Evolutionary conservation across 2,888 invertebrate species (phyloP).

Genomic region (Shargacucullia verbasci): DNA sequence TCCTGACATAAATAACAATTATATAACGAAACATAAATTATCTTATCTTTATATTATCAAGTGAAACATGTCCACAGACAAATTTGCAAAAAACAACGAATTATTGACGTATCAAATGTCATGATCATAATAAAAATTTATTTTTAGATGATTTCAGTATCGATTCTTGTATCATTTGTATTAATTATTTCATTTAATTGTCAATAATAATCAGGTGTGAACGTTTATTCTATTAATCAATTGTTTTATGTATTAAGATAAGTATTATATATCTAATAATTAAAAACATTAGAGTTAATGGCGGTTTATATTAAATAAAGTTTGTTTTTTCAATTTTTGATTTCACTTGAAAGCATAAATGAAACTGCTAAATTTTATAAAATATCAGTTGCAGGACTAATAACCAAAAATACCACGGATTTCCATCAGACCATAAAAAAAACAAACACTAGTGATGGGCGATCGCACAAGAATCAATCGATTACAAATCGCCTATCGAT

Average conservation of each 20-base stretch:
- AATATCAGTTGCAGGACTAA: too few species aligned
- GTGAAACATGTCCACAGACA: conserved; percentile 19
- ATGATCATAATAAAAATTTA: conserved; percentile 31
- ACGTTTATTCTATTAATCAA: conserved; percentile 16
- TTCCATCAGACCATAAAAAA: conserved; percentile 54
- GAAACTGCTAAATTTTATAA: too few species aligned
- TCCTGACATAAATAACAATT: conserved; percentile 20
- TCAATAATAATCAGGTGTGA: conserved; percentile 13
- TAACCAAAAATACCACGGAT: not conserved
- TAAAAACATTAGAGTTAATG: not conserved
- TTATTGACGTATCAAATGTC: conserved; percentile 38
- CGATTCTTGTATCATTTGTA: conserved; percentile 13
- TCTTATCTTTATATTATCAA: conserved; percentile 38
- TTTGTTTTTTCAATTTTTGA: too few species aligned
- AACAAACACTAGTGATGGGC: conserved; percentile 52
- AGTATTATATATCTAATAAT: too few species aligned
- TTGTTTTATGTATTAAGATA: conserved; percentile 3
- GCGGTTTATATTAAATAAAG: too few species aligned
- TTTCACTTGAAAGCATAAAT: too few species aligned
- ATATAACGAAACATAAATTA: conserved; percentile 35
- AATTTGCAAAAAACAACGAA: conserved; percentile 21
- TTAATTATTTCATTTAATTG: conserved; percentile 13
- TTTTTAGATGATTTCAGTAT: conserved; percentile 1
- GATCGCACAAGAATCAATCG: conserved; percentile 68
- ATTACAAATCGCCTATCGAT: conserved; percentile 78